phyloP scores from a whole-genome alignment of 2,113 vertebrate genomes.

The Cyphomyrus discorhynchus region DNA sequence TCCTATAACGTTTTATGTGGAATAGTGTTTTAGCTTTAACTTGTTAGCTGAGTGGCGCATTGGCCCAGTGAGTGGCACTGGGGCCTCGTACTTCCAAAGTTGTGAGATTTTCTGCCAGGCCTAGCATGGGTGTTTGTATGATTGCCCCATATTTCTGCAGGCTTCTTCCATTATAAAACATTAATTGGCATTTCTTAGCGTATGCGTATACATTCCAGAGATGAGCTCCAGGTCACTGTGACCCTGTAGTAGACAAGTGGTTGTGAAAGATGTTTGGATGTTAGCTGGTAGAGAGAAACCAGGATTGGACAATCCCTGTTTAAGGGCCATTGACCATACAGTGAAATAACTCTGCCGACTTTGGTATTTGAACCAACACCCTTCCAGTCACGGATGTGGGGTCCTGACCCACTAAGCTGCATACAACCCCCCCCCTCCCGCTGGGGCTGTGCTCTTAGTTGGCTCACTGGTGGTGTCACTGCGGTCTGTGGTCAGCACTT shows the following conservation, averaged over 20 bases:
- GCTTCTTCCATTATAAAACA: background rate
- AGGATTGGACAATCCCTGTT: background rate
- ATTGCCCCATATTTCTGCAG: background rate
- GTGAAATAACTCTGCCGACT: background rate
- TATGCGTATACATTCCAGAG: background rate
- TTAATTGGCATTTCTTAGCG: background rate
- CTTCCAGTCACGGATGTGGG: background rate
- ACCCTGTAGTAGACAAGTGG: background rate
- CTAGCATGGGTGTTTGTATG: background rate
- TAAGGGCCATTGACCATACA: background rate
- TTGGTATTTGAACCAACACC: background rate
- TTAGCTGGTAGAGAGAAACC: background rate
- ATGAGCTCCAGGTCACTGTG: background rate
- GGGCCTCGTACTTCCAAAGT: background rate
- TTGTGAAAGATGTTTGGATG: background rate
- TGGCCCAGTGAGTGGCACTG: background rate
- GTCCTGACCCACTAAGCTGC: background rate
- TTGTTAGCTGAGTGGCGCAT: background rate
- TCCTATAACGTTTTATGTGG: background rate
- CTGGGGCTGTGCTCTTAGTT: too few species aligned
- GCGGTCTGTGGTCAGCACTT: background rate
- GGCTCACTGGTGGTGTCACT: background rate
- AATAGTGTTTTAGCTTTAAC: background rate
- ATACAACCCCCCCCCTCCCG: fast-evolving
- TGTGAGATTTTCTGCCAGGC: background rate